These are phyloP conservation scores for Zhuqinia jingwanae DNA, from an alignment of 2,888 invertebrate genomes.

Conservation along the genomic window DNA sequence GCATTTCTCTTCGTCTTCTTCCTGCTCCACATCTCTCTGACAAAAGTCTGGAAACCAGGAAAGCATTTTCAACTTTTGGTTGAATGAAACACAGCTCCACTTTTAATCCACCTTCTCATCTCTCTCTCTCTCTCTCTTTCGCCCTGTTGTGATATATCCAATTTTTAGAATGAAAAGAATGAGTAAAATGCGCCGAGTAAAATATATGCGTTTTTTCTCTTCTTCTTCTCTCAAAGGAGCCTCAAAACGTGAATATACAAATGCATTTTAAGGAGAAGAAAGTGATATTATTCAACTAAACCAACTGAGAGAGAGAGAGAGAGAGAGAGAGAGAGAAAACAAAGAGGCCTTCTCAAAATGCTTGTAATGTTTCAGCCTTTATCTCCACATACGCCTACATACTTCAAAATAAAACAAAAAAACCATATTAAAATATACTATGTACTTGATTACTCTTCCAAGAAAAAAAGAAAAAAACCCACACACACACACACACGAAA, in stretches of 20 bases:
- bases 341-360: neutral
- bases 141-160: neutral
- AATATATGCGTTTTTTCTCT: neutral
- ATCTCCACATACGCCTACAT: too few species aligned
- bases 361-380: slow-evolving; percentile 3
- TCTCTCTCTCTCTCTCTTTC: neutral
- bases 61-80: slow-evolving; percentile 51
- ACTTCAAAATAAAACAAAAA: too few species aligned
- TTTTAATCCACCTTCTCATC: slow-evolving; percentile 49
- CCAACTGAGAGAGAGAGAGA: neutral
- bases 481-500: too few species aligned
- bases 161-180: slow-evolving; percentile 22
- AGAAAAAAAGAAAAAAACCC: too few species aligned
- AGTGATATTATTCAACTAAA: neutral
- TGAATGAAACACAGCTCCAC: slow-evolving; percentile 43
- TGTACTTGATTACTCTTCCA: too few species aligned
- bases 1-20: slow-evolving; percentile 38
- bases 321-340: neutral
- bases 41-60: slow-evolving; percentile 47
- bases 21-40: slow-evolving; percentile 43
- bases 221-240: slow-evolving; percentile 26
- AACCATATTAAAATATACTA: too few species aligned
- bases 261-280: slow-evolving; percentile 17
- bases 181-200: slow-evolving; percentile 23
- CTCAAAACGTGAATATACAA: neutral